Percentiles rank a stretch among this genome's conserved stretches.
Evolutionary conservation across 2,888 invertebrate genomes (phyloP).

Genomic region (Nymphalis polychloros): DNA sequence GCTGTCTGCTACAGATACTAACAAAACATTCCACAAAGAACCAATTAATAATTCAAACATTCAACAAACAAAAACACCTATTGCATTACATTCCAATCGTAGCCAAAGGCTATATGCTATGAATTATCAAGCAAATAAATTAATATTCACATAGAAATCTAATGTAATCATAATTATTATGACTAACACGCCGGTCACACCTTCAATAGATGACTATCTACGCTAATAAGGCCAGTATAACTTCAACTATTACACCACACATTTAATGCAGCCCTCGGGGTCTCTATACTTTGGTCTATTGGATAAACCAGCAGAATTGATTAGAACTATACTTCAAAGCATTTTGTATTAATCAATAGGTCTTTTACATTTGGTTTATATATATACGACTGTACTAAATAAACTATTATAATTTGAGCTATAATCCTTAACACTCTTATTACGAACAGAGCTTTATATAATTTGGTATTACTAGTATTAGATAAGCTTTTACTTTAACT

Average conservation of each 20-base stretch:
- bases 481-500: too few relatives aligned
- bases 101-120: conserved; percentile 11
- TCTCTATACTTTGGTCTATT: conserved; percentile 8
- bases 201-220: conserved; percentile 32
- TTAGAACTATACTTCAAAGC: background rate
- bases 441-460: background rate
- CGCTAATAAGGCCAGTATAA: conserved; percentile 26
- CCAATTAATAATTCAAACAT: conserved; percentile 7
- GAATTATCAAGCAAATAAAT: conserved; percentile 28
- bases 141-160: conserved; percentile 30
- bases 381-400: background rate
- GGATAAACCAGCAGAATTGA: background rate
- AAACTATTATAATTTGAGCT: background rate
- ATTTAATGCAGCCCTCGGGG: background rate
- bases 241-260: conserved; percentile 6
- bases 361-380: background rate
- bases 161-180: conserved; percentile 33
- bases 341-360: background rate
- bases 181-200: conserved; percentile 34
- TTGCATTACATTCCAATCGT: background rate
- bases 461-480: background rate
- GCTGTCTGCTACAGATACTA: background rate
- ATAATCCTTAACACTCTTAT: background rate
- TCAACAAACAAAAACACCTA: background rate
- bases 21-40: background rate